Percentiles rank a stretch among this genome's conserved stretches.
Conservation (phyloP, 2,113 vertebrate species). For the Typhlomys cinereus region DNA sequence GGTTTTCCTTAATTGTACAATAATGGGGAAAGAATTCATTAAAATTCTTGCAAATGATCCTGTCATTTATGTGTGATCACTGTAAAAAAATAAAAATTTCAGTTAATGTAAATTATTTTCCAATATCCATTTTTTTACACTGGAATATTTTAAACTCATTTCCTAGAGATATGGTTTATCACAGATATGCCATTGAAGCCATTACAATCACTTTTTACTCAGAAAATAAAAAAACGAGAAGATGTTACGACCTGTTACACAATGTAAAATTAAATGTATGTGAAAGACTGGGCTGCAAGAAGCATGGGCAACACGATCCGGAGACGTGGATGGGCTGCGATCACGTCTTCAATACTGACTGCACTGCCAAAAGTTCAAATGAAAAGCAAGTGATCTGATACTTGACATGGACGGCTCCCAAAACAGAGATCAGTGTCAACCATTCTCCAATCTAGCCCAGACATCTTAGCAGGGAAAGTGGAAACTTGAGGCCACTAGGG, state of each 20-base stretch:
- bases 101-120: neutral
- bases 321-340: too few relatives aligned
- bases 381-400: neutral
- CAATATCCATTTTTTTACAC: neutral
- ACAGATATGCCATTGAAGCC: too few relatives aligned
- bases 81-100: neutral
- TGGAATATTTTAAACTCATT: neutral
- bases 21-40: neutral
- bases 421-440: neutral
- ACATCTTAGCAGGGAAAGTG: neutral
- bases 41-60: neutral
- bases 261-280: neutral
- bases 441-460: neutral
- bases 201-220: too few relatives aligned
- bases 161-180: neutral
- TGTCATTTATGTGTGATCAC: neutral
- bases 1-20: neutral
- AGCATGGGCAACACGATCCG: neutral
- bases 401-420: neutral
- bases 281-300: neutral
- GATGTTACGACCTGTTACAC: too few relatives aligned
- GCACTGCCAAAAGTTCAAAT: neutral
- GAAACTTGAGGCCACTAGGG: neutral
- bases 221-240: too few relatives aligned
- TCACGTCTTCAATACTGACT: constrained; percentile 4